Evolutionary conservation across 2,797 vertebrate genomes (phyloP).

Genomic region (Tarsius wallacei): DNA sequence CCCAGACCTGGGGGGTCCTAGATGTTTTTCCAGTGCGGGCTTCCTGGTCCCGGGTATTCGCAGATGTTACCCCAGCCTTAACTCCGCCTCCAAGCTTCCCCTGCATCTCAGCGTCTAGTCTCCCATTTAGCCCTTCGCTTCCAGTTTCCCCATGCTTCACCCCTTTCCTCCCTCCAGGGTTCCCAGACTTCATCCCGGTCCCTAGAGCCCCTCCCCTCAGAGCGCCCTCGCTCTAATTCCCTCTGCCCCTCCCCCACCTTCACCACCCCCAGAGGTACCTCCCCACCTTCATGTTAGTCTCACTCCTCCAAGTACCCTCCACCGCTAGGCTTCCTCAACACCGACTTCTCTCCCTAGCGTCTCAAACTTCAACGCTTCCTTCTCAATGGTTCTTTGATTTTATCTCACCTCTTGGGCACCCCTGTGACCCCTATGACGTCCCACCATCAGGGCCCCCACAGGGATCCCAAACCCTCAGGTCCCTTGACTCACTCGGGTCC

Average conservation of each 20-base stretch:
- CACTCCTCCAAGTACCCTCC: neutral
- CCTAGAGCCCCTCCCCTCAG: neutral
- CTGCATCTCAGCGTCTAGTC: neutral
- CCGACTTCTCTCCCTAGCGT: neutral
- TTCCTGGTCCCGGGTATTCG: neutral
- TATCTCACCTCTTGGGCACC: neutral
- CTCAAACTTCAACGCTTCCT: neutral
- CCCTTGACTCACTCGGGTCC: constrained; percentile 80
- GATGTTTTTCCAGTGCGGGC: neutral
- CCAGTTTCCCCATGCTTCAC: neutral
- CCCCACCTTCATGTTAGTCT: neutral
- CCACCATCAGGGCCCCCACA: neutral
- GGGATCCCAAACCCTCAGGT: constrained; percentile 10
- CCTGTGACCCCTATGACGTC: neutral
- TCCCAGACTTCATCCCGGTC: neutral
- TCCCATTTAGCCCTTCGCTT: neutral
- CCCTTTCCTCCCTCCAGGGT: neutral
- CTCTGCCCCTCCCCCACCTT: neutral
- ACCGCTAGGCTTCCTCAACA: neutral
- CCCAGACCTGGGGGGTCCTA: neutral
- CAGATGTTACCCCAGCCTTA: neutral
- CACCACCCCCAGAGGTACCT: neutral
- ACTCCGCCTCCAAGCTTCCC: neutral
- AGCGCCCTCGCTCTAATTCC: neutral
- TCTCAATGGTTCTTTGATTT: neutral